Conservation (phyloP, 1,140 invertebrate species). For the Cotesia glomerata region DNA sequence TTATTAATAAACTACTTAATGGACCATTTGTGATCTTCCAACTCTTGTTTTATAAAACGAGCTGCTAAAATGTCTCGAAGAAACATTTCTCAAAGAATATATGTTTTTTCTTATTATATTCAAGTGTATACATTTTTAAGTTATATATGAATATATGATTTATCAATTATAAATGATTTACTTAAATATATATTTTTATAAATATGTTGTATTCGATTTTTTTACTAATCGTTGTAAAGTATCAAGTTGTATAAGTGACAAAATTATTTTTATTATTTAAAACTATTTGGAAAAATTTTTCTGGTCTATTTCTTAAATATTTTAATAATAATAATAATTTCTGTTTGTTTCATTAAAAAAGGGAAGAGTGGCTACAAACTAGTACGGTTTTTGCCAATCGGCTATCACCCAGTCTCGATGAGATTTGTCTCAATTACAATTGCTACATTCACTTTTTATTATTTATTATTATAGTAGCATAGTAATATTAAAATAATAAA, state of each 20-base stretch:
- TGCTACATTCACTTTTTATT: slow-evolving; percentile 38
- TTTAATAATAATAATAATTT: not conserved
- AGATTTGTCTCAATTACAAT: slow-evolving; percentile 31
- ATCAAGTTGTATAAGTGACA: not conserved
- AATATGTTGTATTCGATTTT: not conserved
- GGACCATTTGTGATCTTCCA: not conserved
- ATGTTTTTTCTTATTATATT: not conserved
- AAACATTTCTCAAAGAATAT: slow-evolving; percentile 30
- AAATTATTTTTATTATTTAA: not conserved
- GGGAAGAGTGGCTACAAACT: slow-evolving; percentile 2
- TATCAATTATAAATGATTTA: not conserved
- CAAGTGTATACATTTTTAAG: not conserved
- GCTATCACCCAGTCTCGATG: slow-evolving; percentile 25
- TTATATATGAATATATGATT: slow-evolving; percentile 6
- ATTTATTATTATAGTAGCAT: slow-evolving; percentile 22
- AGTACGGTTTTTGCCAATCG: slow-evolving; percentile 12
- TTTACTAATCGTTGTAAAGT: slow-evolving; percentile 22
- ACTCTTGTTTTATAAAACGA: not conserved
- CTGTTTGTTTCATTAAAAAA: not conserved
- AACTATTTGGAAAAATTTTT: not conserved
- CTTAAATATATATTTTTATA: not conserved
- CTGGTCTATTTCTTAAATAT: not conserved
- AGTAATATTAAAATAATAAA: too few species aligned
- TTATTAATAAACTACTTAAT: not conserved
- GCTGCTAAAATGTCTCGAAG: slow-evolving; percentile 6